Base-by-base conservation (phyloP, 2,888 invertebrate species). In the Drosophila paucipuncta region DNA sequence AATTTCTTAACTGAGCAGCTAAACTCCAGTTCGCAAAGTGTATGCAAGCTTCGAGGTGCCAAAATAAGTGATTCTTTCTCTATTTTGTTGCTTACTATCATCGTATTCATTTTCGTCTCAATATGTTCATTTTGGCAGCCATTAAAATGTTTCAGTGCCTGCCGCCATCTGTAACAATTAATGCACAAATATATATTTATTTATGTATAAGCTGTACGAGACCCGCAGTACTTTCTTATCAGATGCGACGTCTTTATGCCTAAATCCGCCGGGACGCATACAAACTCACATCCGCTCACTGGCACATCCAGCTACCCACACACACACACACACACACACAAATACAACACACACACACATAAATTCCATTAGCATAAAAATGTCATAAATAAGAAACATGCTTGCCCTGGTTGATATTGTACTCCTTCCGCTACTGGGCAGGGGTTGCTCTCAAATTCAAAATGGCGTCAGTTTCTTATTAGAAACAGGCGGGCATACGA, bases 381-480 rank as follows among this genome's bases (percentile, higher is more conserved):
- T 77, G 82, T 82, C 89, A 90, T 90, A 89, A 90, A 90, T 90
- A 90, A 88, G 83, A 82, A 85, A 78, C 85, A 88, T 80, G 70
- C 81, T 73, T 73, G 72, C 65, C 54, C 60, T 72, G 68, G 41
- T 55, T 65, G 64, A 65, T 69, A 66, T 11, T 39, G 16, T 39
- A 13, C 66, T 85, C 70, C 86, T 85, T 70, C 77, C 68, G 73
- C 73, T 59, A 41, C 33, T 54, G 49, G 58, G 63, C 57, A 64
- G 77, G 85, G 86, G 90, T 89, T 87, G 86, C 60, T 87, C 60
- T 30, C 49, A 75, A 76, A 88, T 78, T 80, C 87, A 92, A 92
- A 92, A 92, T 92, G 92, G 92, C 91, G 91, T 79, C 85, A 64
- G 57, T 91, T 91, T 92, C 92, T 92, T 92, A 92, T 91, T 92